phyloP scores from a whole-genome alignment of 2,888 invertebrate species.

The Eupithecia tripunctaria region DNA sequence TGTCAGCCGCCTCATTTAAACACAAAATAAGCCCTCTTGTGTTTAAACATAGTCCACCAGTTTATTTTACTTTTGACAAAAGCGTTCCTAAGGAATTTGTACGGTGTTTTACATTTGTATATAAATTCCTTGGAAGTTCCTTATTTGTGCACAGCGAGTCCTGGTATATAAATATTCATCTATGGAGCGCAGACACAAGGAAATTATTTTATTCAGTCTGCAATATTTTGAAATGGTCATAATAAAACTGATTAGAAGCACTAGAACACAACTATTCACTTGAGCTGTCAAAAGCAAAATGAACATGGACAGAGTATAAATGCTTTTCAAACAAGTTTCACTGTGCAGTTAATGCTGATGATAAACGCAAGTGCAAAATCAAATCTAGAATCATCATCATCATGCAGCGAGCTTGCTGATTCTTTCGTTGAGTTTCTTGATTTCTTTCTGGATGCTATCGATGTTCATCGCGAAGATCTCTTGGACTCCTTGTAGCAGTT shows the following conservation, averaged over 20 bases:
- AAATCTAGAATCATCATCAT: slow-evolving; percentile 49
- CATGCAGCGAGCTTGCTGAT: slow-evolving; percentile 85
- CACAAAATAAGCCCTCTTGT: neutral
- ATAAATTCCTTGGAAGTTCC: too few relatives aligned
- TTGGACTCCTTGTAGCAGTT: slow-evolving; percentile 90
- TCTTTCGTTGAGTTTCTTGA: slow-evolving; percentile 89
- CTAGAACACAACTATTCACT: neutral
- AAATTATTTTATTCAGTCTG: too few relatives aligned
- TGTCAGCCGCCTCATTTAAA: neutral
- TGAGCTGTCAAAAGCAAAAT: neutral
- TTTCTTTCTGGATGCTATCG: slow-evolving; percentile 90
- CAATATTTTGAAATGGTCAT: neutral
- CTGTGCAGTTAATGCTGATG: neutral
- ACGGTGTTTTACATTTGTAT: too few relatives aligned
- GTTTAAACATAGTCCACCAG: neutral
- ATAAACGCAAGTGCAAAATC: neutral
- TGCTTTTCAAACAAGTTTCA: neutral
- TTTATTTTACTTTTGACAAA: neutral
- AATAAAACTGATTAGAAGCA: neutral
- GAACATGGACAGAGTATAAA: neutral
- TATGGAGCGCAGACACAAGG: neutral
- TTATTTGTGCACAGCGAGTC: neutral
- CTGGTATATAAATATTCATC: too few relatives aligned
- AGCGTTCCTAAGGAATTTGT: too few relatives aligned
- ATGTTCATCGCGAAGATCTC: slow-evolving; percentile 92